Conservation (phyloP, 2,113 vertebrate genomes). For the Campylomormyrus tamandua region DNA sequence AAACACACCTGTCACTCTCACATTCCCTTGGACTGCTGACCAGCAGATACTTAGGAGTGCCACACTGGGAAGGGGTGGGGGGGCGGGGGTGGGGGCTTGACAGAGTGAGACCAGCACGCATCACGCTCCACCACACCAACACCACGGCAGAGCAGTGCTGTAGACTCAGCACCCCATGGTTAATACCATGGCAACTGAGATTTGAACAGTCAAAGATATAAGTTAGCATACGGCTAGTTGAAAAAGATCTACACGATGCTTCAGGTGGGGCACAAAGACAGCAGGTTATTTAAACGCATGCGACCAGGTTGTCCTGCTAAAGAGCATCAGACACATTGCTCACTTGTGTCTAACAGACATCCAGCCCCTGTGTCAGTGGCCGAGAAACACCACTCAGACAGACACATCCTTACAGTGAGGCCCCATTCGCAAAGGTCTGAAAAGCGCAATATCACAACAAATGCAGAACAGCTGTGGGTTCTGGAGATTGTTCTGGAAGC, state of each 20-base stretch:
- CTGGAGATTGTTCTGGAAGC: neutral
- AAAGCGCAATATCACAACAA: neutral
- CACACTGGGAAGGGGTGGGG: conserved; percentile 24
- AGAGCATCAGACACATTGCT: neutral
- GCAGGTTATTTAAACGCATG: neutral
- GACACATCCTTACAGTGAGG: neutral
- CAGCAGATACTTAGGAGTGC: conserved; percentile 56
- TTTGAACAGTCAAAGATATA: neutral
- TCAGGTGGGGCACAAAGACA: neutral
- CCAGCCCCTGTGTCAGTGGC: neutral
- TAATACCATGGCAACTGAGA: conserved; percentile 3
- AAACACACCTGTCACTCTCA: conserved; percentile 67
- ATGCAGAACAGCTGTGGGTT: neutral
- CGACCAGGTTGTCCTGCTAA: neutral
- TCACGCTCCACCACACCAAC: neutral
- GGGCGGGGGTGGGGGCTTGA: too few species aligned
- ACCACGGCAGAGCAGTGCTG: neutral
- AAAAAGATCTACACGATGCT: neutral
- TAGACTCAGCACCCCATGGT: neutral
- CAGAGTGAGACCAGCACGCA: neutral
- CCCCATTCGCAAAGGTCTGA: neutral
- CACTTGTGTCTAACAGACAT: neutral
- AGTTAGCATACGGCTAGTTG: too few species aligned
- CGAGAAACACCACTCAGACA: neutral
- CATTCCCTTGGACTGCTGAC: conserved; percentile 65